A percentile compares a stretch with the other conserved stretches of the same genome.
Conservation (phyloP, 2,797 vertebrate genomes). For the Trachops cirrhosus region DNA sequence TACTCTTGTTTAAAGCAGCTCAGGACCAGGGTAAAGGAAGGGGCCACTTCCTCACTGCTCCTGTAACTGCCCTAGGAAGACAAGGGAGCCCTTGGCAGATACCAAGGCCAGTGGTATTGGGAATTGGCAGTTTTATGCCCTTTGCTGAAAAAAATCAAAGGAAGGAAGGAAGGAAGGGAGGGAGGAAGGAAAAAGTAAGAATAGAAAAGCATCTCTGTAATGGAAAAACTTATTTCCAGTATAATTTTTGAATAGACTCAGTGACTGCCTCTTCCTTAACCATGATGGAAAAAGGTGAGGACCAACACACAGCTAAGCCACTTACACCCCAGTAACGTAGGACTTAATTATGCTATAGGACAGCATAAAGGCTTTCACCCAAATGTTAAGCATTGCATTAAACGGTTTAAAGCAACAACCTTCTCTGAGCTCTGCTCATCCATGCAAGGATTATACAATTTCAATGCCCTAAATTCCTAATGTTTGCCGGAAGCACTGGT, state of each 20-base stretch:
- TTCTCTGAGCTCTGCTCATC: slow-evolving; percentile 42
- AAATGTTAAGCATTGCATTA: slow-evolving; percentile 33
- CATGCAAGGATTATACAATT: slow-evolving; percentile 25
- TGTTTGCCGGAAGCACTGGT: neutral
- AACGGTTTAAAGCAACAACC: slow-evolving; percentile 48
- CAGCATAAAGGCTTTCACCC: slow-evolving; percentile 38
- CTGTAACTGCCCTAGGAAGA: slow-evolving; percentile 42
- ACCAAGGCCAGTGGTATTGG: neutral
- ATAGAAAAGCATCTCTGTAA: neutral
- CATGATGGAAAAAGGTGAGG: neutral
- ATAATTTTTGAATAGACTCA: slow-evolving; percentile 35
- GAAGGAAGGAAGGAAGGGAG: neutral
- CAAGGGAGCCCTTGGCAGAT: slow-evolving; percentile 25
- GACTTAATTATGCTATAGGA: slow-evolving; percentile 18
- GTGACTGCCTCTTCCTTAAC: slow-evolving; percentile 18
- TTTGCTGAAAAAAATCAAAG: slow-evolving; percentile 13
- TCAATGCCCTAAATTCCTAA: slow-evolving; percentile 42
- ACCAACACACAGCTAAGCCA: neutral
- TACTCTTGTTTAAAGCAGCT: slow-evolving; percentile 20
- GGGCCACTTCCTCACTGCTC: neutral
- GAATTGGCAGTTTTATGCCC: slow-evolving; percentile 20
- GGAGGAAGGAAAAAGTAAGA: neutral
- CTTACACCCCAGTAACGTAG: slow-evolving; percentile 56
- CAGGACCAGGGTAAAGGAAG: slow-evolving; percentile 38
- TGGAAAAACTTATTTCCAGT: slow-evolving; percentile 21